phyloP scores from a whole-genome alignment of 1,140 invertebrate species.

The Drosophila kanapiae region DNA sequence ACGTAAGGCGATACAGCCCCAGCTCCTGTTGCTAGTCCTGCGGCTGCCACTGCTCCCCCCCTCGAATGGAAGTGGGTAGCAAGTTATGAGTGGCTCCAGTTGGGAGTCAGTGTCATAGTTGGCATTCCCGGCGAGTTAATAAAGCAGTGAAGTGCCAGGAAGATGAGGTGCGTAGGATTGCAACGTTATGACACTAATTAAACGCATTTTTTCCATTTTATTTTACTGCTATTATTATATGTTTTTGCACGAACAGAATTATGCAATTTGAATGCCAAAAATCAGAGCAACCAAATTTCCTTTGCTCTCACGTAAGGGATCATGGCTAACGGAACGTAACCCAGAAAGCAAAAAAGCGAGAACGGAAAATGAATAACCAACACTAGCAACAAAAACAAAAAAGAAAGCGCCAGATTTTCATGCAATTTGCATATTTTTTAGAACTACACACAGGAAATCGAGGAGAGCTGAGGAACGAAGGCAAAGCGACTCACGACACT shows the following conservation, averaged over 20 bases:
- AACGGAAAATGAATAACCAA: conserved; percentile 13
- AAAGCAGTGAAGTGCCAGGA: conserved; percentile 21
- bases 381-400: conserved; percentile 35
- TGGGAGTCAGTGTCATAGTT: conserved; percentile 15
- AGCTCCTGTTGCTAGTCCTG: conserved; percentile 3
- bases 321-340: not conserved
- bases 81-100: conserved; percentile 27
- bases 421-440: conserved; percentile 79
- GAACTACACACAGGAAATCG: conserved; percentile 29
- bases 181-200: not conserved
- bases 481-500: conserved; percentile 49
- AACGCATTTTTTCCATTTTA: not conserved
- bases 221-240: not conserved
- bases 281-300: no score
- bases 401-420: conserved; percentile 61
- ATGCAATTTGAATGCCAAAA: not conserved
- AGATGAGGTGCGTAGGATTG: no score
- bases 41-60: not conserved
- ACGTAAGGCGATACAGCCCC: conserved; percentile 35
- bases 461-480: conserved; percentile 18
- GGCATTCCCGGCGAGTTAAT: conserved; percentile 32
- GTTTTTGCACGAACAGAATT: not conserved
- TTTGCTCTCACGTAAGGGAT: conserved; percentile 15
- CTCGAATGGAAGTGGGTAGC: conserved; percentile 16
- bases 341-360: not conserved